phyloP scores from a whole-genome alignment of 2,888 invertebrate genomes.

The Apodemia duryi region DNA sequence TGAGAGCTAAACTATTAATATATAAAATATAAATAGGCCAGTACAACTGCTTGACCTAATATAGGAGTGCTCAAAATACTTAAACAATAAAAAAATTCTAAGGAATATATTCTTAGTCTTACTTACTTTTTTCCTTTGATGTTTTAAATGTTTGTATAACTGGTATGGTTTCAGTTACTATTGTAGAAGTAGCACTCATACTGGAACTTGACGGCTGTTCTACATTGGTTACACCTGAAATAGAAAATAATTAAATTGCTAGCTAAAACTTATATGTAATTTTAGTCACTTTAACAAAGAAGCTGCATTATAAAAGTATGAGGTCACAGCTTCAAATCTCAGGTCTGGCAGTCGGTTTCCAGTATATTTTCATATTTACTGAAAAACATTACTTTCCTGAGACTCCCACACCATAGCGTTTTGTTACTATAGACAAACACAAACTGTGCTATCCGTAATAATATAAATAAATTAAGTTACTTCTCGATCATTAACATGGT shows the following conservation, averaged over 20 bases:
- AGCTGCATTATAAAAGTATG: not conserved
- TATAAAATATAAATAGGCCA: too few species aligned
- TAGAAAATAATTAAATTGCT: not conserved
- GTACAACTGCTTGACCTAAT: too few species aligned
- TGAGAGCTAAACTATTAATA: not conserved
- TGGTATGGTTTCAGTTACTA: not conserved
- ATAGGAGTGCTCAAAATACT: not conserved
- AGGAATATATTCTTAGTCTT: not conserved
- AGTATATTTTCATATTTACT: too few species aligned
- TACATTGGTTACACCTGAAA: not conserved
- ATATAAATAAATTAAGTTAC: too few species aligned
- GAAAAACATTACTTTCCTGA: too few species aligned
- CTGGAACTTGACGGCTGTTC: constrained; percentile 2
- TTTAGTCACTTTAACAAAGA: not conserved
- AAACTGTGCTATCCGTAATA: too few species aligned
- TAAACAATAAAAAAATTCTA: not conserved
- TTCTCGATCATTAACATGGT: too few species aligned
- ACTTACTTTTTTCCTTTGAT: not conserved
- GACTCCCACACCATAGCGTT: too few species aligned
- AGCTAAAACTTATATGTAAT: not conserved
- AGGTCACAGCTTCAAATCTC: too few species aligned
- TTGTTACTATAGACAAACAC: too few species aligned
- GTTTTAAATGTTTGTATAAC: not conserved
- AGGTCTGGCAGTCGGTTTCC: too few species aligned
- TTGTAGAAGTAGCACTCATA: not conserved